Conservation (phyloP, 92 coral and sea anemone species). For the Blastomussa wellsi region DNA sequence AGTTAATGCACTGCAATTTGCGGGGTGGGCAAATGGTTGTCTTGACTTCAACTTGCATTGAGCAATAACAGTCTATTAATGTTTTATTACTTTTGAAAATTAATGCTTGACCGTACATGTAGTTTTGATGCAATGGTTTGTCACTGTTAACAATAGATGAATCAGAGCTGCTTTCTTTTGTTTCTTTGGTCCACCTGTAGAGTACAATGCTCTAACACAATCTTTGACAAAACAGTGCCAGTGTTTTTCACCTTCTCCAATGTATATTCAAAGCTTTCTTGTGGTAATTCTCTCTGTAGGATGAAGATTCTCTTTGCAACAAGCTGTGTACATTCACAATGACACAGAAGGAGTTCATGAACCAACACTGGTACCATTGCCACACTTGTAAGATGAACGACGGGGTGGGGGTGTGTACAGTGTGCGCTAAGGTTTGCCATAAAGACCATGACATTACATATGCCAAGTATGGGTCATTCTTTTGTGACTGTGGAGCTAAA, state of each 20-base stretch:
- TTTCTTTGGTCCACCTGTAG: no score
- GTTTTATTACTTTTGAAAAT: no score
- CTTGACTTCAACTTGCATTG: not conserved
- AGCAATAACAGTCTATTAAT: no score
- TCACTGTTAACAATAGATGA: no score
- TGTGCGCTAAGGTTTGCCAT: slow-evolving; percentile 98
- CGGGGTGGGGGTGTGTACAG: slow-evolving; percentile 97
- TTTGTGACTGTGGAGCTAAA: slow-evolving; percentile 99
- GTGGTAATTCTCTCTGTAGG: slow-evolving; percentile 47
- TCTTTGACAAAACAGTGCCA: not conserved
- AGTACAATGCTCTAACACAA: not conserved
- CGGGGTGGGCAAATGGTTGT: no score
- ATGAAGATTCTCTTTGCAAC: slow-evolving; percentile 94
- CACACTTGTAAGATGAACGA: slow-evolving; percentile 99
- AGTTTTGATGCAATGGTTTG: not conserved
- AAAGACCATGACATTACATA: slow-evolving; percentile 96
- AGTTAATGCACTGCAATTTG: no score
- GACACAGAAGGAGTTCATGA: slow-evolving; percentile 97
- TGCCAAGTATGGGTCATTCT: slow-evolving; percentile 97
- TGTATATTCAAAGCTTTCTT: not conserved
- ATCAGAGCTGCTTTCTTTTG: no score
- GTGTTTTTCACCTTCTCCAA: not conserved
- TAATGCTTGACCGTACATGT: no score
- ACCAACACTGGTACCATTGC: slow-evolving; percentile 99
- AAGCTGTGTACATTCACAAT: slow-evolving; percentile 97